Conservation (phyloP, 2,888 invertebrate species). For the Troides aeacus region DNA sequence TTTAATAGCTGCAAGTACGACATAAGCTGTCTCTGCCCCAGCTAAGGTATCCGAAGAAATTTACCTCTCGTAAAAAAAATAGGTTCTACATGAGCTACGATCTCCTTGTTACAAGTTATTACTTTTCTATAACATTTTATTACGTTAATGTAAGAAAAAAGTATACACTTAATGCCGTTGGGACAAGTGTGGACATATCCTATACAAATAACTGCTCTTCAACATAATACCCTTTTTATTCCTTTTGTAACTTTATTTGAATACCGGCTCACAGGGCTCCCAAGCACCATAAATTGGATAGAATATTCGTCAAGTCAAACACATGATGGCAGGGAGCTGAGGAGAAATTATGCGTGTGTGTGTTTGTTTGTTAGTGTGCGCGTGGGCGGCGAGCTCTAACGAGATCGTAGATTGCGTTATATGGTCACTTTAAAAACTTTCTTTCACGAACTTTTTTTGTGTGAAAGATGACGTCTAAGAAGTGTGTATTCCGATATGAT, state of each 20-base stretch:
- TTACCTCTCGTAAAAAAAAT: rapidly evolving
- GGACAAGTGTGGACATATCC: conserved; percentile 1
- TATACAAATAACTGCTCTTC: conserved; percentile 9
- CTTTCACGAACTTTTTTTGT: neutral
- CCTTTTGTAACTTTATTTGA: conserved; percentile 18
- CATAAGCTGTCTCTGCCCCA: too few relatives aligned
- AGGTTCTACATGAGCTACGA: neutral
- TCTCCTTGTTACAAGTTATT: neutral
- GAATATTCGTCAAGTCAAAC: conserved; percentile 15
- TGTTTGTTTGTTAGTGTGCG: neutral
- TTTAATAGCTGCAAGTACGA: too few relatives aligned
- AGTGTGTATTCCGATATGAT: too few relatives aligned
- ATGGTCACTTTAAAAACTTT: neutral
- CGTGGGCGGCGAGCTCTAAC: neutral
- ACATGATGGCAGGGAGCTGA: neutral
- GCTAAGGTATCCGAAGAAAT: neutral
- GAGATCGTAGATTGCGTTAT: neutral
- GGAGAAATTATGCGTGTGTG: neutral
- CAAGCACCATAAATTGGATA: conserved; percentile 7
- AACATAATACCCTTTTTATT: conserved; percentile 4
- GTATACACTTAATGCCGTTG: conserved; percentile 1
- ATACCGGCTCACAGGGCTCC: conserved; percentile 5
- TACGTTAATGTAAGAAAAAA: neutral
- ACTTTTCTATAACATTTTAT: neutral
- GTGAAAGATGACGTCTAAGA: too few relatives aligned